phyloP scores from a whole-genome alignment of 2,113 vertebrate genomes.

The Odocoileus virginianus region DNA sequence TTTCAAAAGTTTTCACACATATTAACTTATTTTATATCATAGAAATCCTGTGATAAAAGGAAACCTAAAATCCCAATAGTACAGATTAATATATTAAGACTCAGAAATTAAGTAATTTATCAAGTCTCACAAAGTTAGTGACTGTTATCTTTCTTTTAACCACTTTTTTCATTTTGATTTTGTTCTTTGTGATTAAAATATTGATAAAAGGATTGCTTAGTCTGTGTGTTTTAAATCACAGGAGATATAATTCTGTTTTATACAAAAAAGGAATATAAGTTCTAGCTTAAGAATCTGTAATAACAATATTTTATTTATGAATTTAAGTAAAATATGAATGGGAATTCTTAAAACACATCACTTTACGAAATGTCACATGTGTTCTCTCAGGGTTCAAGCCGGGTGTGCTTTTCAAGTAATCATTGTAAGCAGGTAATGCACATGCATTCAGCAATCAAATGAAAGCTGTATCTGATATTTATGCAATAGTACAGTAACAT shows the following conservation, averaged over 20 bases:
- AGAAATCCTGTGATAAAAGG: neutral
- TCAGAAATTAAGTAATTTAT: neutral
- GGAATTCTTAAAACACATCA: neutral
- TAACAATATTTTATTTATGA: neutral
- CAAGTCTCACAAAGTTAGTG: neutral
- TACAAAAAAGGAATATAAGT: neutral
- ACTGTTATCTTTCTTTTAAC: neutral
- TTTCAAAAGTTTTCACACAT: neutral
- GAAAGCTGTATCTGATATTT: neutral
- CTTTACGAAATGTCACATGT: neutral
- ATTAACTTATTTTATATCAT: neutral
- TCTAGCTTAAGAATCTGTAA: neutral
- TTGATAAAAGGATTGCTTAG: neutral
- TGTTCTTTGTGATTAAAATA: neutral
- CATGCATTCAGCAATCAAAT: neutral
- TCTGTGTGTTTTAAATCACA: neutral
- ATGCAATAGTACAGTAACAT: neutral
- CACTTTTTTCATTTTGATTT: neutral
- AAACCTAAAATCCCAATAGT: neutral
- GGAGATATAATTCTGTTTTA: neutral
- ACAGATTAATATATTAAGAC: neutral
- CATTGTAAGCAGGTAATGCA: neutral
- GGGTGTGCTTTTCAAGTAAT: neutral
- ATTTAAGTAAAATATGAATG: neutral
- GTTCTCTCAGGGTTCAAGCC: neutral